Conservation (phyloP, 2,113 vertebrate species). For the Takifugu bimaculatus region DNA sequence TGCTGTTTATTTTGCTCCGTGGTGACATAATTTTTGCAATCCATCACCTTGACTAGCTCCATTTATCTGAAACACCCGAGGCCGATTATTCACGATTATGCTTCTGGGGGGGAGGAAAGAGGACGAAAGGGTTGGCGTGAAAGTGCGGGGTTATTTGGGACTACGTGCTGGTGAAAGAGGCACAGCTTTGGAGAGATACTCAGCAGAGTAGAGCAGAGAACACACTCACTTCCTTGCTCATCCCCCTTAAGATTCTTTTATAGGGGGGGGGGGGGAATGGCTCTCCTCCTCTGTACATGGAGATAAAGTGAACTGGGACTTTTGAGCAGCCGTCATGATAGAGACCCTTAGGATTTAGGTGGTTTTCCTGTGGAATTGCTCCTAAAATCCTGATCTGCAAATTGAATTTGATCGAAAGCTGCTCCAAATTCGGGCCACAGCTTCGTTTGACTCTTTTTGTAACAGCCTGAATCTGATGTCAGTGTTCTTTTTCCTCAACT, state of each 20-base stretch:
- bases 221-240: conserved; percentile 49
- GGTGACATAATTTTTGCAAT: conserved; percentile 18
- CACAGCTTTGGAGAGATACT: conserved; percentile 44
- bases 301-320: conserved; percentile 63
- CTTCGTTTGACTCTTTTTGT: conserved; percentile 36
- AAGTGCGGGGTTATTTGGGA: background rate
- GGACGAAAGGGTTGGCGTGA: background rate
- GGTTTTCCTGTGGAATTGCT: conserved; percentile 70
- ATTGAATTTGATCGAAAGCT: conserved; percentile 24
- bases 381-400: conserved; percentile 65
- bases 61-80: conserved; percentile 6
- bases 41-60: conserved; percentile 3
- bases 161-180: conserved; percentile 19
- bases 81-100: conserved; percentile 27
- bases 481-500: conserved; percentile 57
- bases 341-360: conserved; percentile 64
- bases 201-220: conserved; percentile 51
- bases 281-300: conserved; percentile 49
- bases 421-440: conserved; percentile 45
- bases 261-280: conserved; percentile 56
- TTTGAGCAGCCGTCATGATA: conserved; percentile 44
- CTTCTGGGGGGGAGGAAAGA: conserved; percentile 6
- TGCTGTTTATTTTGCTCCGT: conserved; percentile 26
- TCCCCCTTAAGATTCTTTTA: conserved; percentile 25
- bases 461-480: conserved; percentile 67